Conservation (phyloP, 1,140 invertebrate species). For the Microvelia longipes region DNA sequence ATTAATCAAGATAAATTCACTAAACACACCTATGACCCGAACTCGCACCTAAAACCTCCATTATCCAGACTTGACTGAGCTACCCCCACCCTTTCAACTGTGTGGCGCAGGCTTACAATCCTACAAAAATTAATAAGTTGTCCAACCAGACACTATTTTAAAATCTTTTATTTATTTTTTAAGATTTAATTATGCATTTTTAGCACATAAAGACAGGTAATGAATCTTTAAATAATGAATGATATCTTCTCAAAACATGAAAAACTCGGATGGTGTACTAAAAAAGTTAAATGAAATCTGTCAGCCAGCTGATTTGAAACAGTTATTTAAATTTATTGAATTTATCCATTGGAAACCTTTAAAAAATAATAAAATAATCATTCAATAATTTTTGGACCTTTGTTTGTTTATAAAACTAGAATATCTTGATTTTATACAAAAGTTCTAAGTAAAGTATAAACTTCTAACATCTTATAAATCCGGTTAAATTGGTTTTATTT, state of each 20-base stretch:
- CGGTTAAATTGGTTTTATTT: too few relatives aligned
- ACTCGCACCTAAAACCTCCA: slow-evolving; percentile 15
- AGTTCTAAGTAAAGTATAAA: too few relatives aligned
- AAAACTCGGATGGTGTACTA: too few relatives aligned
- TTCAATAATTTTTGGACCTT: too few relatives aligned
- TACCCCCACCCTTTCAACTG: slow-evolving; percentile 9
- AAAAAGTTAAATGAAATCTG: too few relatives aligned
- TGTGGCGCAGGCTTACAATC: slow-evolving; percentile 14
- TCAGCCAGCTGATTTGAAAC: too few relatives aligned
- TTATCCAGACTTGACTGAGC: slow-evolving; percentile 11
- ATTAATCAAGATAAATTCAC: background rate
- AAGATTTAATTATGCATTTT: background rate
- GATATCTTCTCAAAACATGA: background rate
- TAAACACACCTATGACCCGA: slow-evolving; percentile 6
- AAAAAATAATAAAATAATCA: too few relatives aligned
- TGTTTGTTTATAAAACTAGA: too few relatives aligned
- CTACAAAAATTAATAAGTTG: background rate
- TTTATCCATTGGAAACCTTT: too few relatives aligned
- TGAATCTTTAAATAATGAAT: background rate
- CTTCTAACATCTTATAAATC: too few relatives aligned
- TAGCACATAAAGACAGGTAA: background rate
- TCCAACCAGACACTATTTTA: background rate
- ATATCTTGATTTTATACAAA: too few relatives aligned
- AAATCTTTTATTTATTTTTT: background rate
- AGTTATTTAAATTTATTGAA: too few relatives aligned